Conservation (phyloP, 2,888 invertebrate genomes). For the Myopa testacea region DNA sequence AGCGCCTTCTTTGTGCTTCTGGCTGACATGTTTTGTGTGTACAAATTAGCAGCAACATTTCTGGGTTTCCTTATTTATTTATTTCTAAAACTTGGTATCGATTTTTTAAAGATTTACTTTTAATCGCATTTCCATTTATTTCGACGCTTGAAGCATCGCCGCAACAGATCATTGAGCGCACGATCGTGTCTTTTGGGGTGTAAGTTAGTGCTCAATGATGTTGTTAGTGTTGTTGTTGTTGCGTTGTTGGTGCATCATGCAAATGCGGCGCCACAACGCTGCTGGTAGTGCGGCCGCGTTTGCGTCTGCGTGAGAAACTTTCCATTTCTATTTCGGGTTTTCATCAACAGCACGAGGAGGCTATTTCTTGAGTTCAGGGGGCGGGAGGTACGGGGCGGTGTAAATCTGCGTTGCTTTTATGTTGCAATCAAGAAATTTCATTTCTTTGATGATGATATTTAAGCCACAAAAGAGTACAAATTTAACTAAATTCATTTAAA, state of each 20-base stretch:
- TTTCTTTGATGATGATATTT: no score
- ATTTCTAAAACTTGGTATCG: neutral
- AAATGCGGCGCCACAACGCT: neutral
- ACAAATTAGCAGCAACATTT: slow-evolving; percentile 16
- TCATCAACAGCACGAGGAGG: neutral
- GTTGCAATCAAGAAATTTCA: no score
- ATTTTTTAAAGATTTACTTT: neutral
- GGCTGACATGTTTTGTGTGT: neutral
- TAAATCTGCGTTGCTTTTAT: no score
- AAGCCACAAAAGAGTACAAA: no score
- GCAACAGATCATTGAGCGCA: neutral
- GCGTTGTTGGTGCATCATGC: slow-evolving; percentile 8
- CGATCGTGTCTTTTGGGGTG: neutral
- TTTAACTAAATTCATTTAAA: no score
- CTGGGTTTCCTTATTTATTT: neutral
- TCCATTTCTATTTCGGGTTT: slow-evolving; percentile 28
- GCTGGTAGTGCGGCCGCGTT: neutral
- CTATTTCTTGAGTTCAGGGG: no score
- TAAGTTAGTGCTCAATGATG: neutral
- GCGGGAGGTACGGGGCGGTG: no score
- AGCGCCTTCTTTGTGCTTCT: neutral
- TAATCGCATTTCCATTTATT: neutral
- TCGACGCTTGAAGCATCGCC: neutral
- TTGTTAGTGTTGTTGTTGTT: neutral
- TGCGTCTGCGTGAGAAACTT: slow-evolving; percentile 34